phyloP scores from a whole-genome alignment of 2,888 invertebrate species.

The Bombylius major region DNA sequence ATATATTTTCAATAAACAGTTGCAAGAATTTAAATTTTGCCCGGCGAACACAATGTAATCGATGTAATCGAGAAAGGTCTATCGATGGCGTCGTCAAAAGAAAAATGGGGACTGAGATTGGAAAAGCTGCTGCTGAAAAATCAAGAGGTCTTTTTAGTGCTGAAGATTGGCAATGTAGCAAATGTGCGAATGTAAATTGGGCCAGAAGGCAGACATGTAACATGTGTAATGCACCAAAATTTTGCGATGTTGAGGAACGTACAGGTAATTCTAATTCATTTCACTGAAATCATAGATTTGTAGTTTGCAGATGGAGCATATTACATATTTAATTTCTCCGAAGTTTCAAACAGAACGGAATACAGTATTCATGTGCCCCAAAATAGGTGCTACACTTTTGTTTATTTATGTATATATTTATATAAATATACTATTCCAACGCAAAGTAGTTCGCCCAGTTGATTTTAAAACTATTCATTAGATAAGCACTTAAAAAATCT shows the following conservation, averaged over 20 bases:
- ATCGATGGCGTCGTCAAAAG: constrained; percentile 45
- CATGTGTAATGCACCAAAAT: constrained; percentile 97
- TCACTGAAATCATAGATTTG: too few species aligned
- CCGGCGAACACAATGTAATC: constrained; percentile 76
- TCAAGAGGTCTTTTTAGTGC: constrained; percentile 74
- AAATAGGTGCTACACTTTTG: too few species aligned
- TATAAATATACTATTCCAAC: too few species aligned
- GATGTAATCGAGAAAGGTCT: constrained; percentile 66
- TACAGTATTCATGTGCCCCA: too few species aligned
- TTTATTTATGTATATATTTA: too few species aligned
- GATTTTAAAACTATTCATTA: too few species aligned
- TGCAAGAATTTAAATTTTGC: constrained; percentile 95
- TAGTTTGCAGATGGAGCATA: too few species aligned
- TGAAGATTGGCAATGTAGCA: constrained; percentile 99
- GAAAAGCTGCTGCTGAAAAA: constrained; percentile 96
- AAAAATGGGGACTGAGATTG: constrained; percentile 90
- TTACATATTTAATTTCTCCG: too few species aligned
- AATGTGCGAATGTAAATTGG: constrained; percentile 98
- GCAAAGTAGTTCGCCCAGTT: too few species aligned
- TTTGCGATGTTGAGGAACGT: constrained; percentile 79
- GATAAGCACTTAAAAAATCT: too few species aligned
- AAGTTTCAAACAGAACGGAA: too few species aligned
- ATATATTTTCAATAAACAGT: constrained; percentile 18
- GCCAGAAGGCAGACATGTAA: constrained; percentile 91
- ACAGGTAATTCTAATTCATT: constrained; percentile 37